A percentile compares a stretch with the other conserved stretches of the same genome.
phyloP scores from a whole-genome alignment of 2,113 vertebrate species.

The Psophia crepitans region DNA sequence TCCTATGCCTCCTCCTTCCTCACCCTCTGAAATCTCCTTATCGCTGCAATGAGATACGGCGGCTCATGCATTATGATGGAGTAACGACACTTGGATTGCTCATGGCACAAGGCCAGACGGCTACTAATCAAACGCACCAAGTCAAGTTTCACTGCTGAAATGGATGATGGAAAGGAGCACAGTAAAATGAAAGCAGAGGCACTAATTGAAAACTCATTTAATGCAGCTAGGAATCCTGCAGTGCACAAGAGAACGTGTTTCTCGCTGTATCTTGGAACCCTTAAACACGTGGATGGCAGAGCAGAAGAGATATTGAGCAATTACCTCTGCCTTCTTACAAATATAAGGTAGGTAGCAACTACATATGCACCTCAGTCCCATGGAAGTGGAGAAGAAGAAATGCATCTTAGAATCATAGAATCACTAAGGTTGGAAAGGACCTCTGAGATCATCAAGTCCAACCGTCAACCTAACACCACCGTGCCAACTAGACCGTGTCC shows the following conservation, averaged over 20 bases:
- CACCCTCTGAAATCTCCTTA: background rate
- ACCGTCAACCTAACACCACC: no score
- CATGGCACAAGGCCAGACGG: constrained; percentile 8
- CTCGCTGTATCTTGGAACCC: background rate
- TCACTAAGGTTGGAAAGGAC: no score
- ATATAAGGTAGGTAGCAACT: background rate
- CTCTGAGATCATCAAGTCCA: no score
- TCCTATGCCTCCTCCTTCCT: background rate
- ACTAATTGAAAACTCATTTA: background rate
- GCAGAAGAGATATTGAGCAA: background rate
- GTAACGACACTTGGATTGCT: constrained; percentile 1
- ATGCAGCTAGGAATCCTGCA: background rate
- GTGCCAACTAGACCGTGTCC: no score
- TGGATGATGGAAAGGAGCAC: background rate
- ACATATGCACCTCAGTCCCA: background rate
- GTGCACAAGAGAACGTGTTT: background rate
- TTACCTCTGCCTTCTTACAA: background rate
- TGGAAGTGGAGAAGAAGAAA: background rate
- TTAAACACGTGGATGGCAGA: background rate
- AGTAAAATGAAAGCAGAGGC: constrained; percentile 1
- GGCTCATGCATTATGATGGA: background rate
- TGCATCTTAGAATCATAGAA: no score
- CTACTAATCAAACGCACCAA: background rate
- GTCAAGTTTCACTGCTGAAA: background rate
- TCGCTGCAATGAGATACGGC: background rate